phyloP scores from a whole-genome alignment of 2,797 vertebrate genomes.

The Fratercula arctica region DNA sequence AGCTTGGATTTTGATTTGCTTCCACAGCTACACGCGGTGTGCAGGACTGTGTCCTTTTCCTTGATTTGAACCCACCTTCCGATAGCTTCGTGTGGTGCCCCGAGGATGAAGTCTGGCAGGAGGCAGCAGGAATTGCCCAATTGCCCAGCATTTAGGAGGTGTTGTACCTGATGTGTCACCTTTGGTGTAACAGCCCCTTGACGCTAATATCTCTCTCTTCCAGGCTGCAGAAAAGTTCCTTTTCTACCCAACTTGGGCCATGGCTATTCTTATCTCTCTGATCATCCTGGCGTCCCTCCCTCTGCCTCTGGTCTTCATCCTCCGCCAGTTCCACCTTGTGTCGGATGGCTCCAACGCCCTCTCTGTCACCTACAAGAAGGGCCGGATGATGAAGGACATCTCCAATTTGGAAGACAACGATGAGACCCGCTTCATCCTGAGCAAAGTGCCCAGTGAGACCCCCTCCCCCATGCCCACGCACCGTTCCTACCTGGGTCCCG shows the following conservation, averaged over 20 bases:
- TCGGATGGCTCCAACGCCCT: constrained; percentile 96
- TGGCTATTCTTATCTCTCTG: constrained; percentile 89
- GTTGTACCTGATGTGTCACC: neutral
- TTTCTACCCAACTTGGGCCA: constrained; percentile 93
- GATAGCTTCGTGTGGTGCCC: rapidly evolving
- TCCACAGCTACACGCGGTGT: neutral
- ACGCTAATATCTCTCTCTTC: neutral
- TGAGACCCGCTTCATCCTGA: constrained; percentile 96
- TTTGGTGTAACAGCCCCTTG: neutral
- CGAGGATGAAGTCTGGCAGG: neutral
- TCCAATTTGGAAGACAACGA: constrained; percentile 96
- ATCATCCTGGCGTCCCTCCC: constrained; percentile 90
- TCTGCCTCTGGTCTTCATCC: constrained; percentile 89
- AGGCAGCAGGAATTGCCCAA: neutral
- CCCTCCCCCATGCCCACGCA: constrained; percentile 95
- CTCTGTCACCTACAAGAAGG: constrained; percentile 96
- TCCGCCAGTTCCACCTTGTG: constrained; percentile 89
- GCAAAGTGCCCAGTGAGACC: constrained; percentile 90
- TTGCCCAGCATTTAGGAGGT: rapidly evolving
- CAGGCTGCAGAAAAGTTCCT: constrained; percentile 90
- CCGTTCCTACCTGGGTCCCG: constrained; percentile 92
- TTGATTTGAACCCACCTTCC: neutral
- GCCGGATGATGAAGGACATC: constrained; percentile 96
- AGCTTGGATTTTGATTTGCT: neutral
- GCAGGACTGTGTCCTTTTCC: neutral